phyloP scores from a whole-genome alignment of 37 sponge, comb jelly and placozoan genomes.

The Axinella damicornis region DNA sequence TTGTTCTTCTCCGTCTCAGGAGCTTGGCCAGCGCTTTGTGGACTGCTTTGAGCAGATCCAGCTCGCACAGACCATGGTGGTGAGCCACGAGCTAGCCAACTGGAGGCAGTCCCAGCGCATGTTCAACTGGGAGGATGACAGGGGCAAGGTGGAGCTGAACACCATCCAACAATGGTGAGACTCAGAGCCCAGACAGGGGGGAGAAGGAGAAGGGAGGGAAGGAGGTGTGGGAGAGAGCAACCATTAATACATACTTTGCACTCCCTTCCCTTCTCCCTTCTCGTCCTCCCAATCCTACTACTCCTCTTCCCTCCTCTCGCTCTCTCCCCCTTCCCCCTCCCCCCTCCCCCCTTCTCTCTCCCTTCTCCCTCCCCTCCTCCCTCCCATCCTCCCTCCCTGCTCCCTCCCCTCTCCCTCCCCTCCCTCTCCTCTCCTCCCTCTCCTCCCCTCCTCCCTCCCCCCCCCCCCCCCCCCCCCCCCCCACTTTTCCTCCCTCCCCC shows the following conservation, averaged over 20 bases:
- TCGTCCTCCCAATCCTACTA: no score
- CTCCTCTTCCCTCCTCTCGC: no score
- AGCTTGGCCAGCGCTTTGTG: conserved; percentile 44
- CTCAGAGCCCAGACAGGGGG: no score
- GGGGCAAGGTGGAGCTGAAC: conserved; percentile 48
- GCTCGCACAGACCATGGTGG: conserved; percentile 38
- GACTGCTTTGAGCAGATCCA: conserved; percentile 47
- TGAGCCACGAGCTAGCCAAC: conserved; percentile 45
- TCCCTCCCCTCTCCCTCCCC: no score
- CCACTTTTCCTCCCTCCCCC: background rate
- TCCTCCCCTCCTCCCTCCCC: no score
- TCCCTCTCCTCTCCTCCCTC: no score
- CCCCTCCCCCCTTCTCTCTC: background rate
- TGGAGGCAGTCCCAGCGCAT: conserved; percentile 67
- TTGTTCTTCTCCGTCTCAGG: no score
- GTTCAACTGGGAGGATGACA: conserved; percentile 60
- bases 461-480: conserved; percentile 18
- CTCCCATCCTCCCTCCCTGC: no score
- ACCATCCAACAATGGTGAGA: conserved; percentile 64
- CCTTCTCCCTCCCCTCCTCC: background rate
- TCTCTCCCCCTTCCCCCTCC: no score
- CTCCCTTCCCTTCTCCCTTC: no score
- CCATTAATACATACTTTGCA: no score
- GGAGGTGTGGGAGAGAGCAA: background rate
- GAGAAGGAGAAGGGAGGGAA: background rate